Evolutionary conservation across 2,888 invertebrate genomes (phyloP).

Genomic region (Diaprepes abbreviatus): DNA sequence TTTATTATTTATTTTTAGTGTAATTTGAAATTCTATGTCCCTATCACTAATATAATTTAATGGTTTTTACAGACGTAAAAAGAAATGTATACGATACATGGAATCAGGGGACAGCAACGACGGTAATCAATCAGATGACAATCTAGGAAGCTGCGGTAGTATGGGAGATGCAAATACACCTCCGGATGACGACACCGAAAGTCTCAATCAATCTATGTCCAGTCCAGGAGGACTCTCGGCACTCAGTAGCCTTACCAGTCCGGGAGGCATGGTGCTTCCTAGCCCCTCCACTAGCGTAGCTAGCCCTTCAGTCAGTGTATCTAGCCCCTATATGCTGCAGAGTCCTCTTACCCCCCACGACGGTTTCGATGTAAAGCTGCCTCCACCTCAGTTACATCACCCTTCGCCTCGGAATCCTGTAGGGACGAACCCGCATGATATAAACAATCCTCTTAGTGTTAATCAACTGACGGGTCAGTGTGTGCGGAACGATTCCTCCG

Average conservation of each 20-base stretch:
- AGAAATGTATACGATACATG: slow-evolving; percentile 97
- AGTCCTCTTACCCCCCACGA: slow-evolving; percentile 66
- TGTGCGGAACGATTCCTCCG: slow-evolving; percentile 63
- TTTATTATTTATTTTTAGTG: slow-evolving; percentile 3
- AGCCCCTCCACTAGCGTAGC: slow-evolving; percentile 83
- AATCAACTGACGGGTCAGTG: slow-evolving; percentile 88
- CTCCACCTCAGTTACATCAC: slow-evolving; percentile 67
- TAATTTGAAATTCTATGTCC: neutral
- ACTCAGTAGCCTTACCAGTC: slow-evolving; percentile 78
- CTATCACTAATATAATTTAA: neutral
- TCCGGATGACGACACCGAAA: slow-evolving; percentile 75
- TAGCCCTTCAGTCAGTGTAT: slow-evolving; percentile 74
- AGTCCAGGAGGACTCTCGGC: slow-evolving; percentile 77
- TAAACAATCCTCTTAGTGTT: slow-evolving; percentile 92
- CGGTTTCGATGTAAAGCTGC: slow-evolving; percentile 62
- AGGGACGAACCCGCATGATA: slow-evolving; percentile 91
- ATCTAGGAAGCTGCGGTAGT: slow-evolving; percentile 85
- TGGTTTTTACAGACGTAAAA: slow-evolving; percentile 86
- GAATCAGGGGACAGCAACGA: slow-evolving; percentile 80
- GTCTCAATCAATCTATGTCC: slow-evolving; percentile 73
- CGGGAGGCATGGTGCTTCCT: slow-evolving; percentile 78
- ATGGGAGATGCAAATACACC: slow-evolving; percentile 79
- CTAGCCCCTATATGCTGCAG: slow-evolving; percentile 73
- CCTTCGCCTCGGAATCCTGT: slow-evolving; percentile 81
- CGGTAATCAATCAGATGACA: slow-evolving; percentile 78